A percentile compares a stretch with the other conserved stretches of the same genome.
phyloP scores from a whole-genome alignment of 2,797 vertebrate species.

The Acridotheres tristis region DNA sequence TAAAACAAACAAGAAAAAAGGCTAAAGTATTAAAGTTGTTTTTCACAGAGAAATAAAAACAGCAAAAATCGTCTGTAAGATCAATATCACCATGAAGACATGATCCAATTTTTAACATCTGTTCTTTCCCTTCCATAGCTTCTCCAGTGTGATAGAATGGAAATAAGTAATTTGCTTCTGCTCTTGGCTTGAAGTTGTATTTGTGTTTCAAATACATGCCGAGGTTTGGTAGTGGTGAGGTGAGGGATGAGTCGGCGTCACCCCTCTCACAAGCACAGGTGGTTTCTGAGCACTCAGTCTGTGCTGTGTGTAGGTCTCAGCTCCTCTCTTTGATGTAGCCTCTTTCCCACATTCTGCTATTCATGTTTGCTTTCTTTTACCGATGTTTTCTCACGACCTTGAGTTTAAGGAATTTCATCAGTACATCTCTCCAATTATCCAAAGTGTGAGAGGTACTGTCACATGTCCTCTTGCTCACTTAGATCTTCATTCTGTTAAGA shows the following conservation, averaged over 20 bases:
- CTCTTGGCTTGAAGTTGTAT: not conserved
- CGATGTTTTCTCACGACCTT: conserved; percentile 11
- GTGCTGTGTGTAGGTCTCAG: not conserved
- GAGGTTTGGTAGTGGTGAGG: not conserved
- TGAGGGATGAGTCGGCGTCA: not conserved
- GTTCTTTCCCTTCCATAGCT: not conserved
- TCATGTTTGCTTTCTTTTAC: conserved; percentile 23
- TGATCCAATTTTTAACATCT: not conserved
- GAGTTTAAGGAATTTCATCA: conserved; percentile 36
- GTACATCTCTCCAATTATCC: not conserved
- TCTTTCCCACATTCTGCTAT: conserved; percentile 31
- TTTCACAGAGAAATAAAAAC: not conserved
- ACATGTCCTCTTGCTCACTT: not conserved
- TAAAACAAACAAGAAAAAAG: not conserved
- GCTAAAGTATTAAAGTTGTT: not conserved
- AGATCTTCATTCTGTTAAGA: not conserved
- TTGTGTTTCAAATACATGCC: not conserved
- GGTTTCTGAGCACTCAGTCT: not conserved
- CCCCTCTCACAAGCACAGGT: not conserved
- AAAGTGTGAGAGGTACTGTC: conserved; percentile 1
- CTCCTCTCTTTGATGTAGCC: not conserved
- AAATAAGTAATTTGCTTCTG: not conserved
- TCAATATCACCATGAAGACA: not conserved
- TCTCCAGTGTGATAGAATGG: not conserved
- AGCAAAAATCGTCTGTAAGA: not conserved